phyloP scores from a whole-genome alignment of 2,888 invertebrate species.

The Lumbricus terrestris region DNA sequence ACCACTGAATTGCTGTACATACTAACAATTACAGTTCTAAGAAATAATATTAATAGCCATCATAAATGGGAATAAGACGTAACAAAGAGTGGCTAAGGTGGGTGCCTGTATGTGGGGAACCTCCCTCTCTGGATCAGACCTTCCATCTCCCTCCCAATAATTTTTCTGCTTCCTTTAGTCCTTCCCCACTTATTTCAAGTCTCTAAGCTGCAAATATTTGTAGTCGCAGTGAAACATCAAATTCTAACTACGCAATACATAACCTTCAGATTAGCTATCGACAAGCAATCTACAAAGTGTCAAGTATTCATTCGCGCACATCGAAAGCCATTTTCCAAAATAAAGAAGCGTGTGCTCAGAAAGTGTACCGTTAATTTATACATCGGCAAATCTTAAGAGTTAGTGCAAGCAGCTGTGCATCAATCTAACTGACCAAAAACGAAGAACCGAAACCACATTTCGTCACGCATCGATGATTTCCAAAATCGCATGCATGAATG shows the following conservation, averaged over 20 bases:
- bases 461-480: background rate
- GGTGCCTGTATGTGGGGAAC: background rate
- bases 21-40: too few species aligned
- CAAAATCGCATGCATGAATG: background rate
- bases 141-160: too few species aligned
- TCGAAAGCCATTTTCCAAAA: background rate
- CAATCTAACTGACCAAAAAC: background rate
- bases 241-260: background rate
- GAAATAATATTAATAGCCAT: too few species aligned
- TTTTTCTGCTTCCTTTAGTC: too few species aligned
- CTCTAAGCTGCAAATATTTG: background rate
- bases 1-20: too few species aligned
- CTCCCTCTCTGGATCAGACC: too few species aligned
- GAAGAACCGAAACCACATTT: background rate
- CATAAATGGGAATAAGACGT: too few species aligned
- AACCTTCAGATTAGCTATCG: background rate
- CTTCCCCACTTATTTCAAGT: background rate
- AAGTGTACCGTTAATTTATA: background rate
- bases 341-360: background rate
- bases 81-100: too few species aligned
- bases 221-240: background rate
- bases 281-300: background rate
- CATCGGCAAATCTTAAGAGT: background rate
- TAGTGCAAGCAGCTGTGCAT: background rate
- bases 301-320: background rate